Percentiles rank a stretch among this genome's conserved stretches.
phyloP scores from a whole-genome alignment of 2,888 invertebrate species.

The Netelia melanura region DNA sequence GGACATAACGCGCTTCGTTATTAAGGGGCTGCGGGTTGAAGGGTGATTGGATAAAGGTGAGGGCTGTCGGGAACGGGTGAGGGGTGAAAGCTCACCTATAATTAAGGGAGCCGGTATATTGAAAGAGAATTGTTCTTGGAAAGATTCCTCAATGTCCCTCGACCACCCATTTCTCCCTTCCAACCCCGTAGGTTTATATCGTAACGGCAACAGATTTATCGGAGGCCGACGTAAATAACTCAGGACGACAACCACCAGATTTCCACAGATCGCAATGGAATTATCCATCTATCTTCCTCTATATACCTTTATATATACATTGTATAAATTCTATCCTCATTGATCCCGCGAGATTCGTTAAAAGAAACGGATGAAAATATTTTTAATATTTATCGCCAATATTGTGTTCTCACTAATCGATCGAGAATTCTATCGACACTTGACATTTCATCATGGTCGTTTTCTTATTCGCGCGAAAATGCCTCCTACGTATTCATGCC shows the following conservation, averaged over 20 bases:
- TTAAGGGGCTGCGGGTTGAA: slow-evolving; percentile 17
- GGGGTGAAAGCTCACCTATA: slow-evolving; percentile 39
- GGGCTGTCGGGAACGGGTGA: not conserved
- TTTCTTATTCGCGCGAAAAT: no score
- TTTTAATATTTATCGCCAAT: not conserved
- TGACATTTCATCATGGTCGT: no score
- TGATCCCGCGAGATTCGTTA: not conserved
- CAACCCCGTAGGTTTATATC: slow-evolving; percentile 11
- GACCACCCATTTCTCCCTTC: slow-evolving; percentile 2
- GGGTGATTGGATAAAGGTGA: not conserved
- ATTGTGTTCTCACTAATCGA: not conserved
- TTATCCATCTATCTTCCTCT: not conserved
- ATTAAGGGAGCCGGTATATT: slow-evolving; percentile 55
- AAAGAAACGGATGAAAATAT: not conserved
- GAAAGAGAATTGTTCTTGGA: slow-evolving; percentile 54
- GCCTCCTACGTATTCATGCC: not conserved
- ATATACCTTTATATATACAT: not conserved
- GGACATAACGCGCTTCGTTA: slow-evolving; percentile 34
- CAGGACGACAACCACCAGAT: slow-evolving; percentile 5
- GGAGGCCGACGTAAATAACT: slow-evolving; percentile 20
- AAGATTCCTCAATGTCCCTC: slow-evolving; percentile 4
- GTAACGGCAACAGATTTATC: slow-evolving; percentile 46
- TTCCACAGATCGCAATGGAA: slow-evolving; percentile 23
- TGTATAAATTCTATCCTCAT: not conserved
- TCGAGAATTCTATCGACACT: no score